Base-by-base conservation (phyloP, 2,888 invertebrate species). In the Cryptocephalus moraei region DNA sequence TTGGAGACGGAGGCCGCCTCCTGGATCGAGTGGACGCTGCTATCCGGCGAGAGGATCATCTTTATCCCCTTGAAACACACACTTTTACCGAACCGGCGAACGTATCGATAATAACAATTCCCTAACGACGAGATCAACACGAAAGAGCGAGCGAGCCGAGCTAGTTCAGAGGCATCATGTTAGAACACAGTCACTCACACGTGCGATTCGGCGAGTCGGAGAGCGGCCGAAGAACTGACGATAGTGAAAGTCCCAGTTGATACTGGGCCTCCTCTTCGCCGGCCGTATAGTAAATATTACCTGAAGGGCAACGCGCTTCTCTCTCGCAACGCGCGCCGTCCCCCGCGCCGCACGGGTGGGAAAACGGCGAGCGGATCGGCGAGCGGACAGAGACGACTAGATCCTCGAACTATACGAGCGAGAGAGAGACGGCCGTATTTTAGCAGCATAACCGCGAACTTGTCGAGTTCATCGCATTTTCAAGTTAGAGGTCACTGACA, bases 401-500 rank as follows among this genome's bases (percentile, higher is more conserved):
- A n/a, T n/a, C n/a, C n/a, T n/a, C 13, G 41, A 41, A 22, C 31
- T 41, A 14, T 36, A 6, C n/a, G 36, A 36, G 36, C 6, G 36
- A 36, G 36, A 36, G 11, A 68, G 67, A 75, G 71, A 72, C 71
- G 58, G 75, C 75, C 62, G 44, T 48, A 62, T 63, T 66, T 66
- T 64, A 73, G 66, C 70, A 68, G 68, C 63, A 63, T 56, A 66
- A 66, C 73, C 73, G 73, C 75, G 73, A 71, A 66, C 73, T 71
- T 71, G 69, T 73, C 11, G 81, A 78, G 80, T 82, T 82, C 82
- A 79, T 79, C 80, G 81, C 78, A 81, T 81, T 77, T 83, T 79
- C 80, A 81, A 82, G 81, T 80, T 81, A 82, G 84, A 84, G 84
- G 84, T 84, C 84, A 84, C 83, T 83, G 84, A 82, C 84, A 83